Evolutionary conservation across 2,888 invertebrate genomes (phyloP).

Genomic region (Rhabditoides inermis): DNA sequence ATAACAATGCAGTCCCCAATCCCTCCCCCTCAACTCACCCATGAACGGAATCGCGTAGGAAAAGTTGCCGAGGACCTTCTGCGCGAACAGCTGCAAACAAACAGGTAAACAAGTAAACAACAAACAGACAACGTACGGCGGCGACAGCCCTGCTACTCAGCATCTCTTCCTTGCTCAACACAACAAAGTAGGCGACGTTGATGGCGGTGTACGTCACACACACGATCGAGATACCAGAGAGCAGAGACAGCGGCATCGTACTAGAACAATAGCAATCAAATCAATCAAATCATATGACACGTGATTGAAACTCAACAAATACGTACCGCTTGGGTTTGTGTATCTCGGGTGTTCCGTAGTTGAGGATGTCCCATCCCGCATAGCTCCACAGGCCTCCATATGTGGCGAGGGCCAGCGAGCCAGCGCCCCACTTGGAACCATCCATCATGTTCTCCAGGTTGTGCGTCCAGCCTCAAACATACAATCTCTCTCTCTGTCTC

Average conservation of each 20-base stretch:
- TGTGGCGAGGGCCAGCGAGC: constrained; percentile 24
- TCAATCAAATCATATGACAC: too few species aligned
- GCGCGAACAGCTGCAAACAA: constrained; percentile 25
- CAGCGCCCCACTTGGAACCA: constrained; percentile 19
- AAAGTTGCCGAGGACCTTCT: constrained; percentile 25
- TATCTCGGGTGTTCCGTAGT: constrained; percentile 45
- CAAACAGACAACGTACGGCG: constrained; percentile 14
- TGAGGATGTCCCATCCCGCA: constrained; percentile 43
- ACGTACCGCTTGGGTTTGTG: constrained; percentile 24
- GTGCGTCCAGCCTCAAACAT: constrained; percentile 15
- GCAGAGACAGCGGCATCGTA: constrained; percentile 36
- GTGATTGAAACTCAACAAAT: not conserved
- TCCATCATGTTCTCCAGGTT: constrained; percentile 17
- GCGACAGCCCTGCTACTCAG: constrained; percentile 33
- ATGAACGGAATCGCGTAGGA: constrained; percentile 36
- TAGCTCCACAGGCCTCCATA: constrained; percentile 34
- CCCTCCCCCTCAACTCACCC: too few species aligned
- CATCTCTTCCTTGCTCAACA: constrained; percentile 24
- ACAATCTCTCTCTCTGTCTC: not conserved
- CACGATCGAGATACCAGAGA: constrained; percentile 28
- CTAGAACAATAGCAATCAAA: constrained; percentile 17
- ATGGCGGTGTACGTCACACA: constrained; percentile 26
- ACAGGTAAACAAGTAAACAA: not conserved
- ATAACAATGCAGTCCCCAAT: too few species aligned
- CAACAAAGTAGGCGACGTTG: constrained; percentile 37